Percentiles rank a stretch among this genome's conserved stretches.
Evolutionary conservation across 64 coral and sea anemone species (phyloP).

Genomic region (Trachythela sp.): DNA sequence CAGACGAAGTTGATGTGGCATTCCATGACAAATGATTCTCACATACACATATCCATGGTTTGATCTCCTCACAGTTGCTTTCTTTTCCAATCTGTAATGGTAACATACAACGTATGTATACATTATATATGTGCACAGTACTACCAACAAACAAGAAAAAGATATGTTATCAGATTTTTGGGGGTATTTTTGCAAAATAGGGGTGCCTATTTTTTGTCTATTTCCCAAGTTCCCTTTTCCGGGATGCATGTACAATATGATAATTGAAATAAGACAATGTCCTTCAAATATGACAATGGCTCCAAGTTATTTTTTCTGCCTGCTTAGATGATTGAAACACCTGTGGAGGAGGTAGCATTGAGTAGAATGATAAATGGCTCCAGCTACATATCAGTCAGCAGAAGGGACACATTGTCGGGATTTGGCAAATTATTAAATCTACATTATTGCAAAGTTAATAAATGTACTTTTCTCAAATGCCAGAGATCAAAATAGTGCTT

Average conservation of each 20-base stretch:
- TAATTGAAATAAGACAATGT: not conserved
- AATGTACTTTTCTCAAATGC: not conserved
- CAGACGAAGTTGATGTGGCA: not conserved
- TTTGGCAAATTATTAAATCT: not conserved
- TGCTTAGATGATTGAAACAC: too few relatives aligned
- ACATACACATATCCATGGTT: not conserved
- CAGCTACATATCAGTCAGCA: not conserved
- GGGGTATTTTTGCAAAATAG: too few relatives aligned
- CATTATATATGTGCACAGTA: too few relatives aligned
- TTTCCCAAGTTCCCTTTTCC: too few relatives aligned
- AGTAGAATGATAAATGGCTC: not conserved
- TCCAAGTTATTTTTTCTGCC: too few relatives aligned
- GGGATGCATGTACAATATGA: too few relatives aligned
- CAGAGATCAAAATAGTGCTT: conserved; percentile 2
- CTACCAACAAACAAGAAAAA: too few relatives aligned
- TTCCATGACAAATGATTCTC: conserved; percentile 1
- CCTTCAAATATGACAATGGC: not conserved
- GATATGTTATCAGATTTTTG: too few relatives aligned
- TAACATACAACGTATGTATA: too few relatives aligned
- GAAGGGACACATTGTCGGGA: too few relatives aligned
- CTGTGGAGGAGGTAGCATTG: too few relatives aligned
- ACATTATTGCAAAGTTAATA: not conserved
- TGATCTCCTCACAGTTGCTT: not conserved
- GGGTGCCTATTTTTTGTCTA: too few relatives aligned
- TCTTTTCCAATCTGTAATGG: not conserved